Base-by-base conservation (phyloP, 2,797 vertebrate species). In the Mastacembelus armatus region DNA sequence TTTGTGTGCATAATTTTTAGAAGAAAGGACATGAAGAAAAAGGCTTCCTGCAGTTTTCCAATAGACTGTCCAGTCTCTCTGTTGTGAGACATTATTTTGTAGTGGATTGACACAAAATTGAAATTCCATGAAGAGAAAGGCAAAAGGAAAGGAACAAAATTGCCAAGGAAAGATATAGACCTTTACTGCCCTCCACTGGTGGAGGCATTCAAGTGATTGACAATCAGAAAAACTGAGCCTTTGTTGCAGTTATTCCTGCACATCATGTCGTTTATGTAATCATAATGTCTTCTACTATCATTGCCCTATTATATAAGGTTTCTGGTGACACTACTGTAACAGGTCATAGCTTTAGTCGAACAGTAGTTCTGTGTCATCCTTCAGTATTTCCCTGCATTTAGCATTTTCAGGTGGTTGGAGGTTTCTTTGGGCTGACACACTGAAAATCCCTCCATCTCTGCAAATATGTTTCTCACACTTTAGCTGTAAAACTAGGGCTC, bases 101-200 rank as follows among this genome's bases (percentile, higher is more conserved):
- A 78, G 48, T 56, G 58, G 72, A 72, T 70, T 12, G 48, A 75
- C 35, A 66, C 21, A 74, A 83, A 81, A 84, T 43, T 71, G 39
- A 83, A 83, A 75, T 45, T 81, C 75, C 85, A 83, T 36, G 66
- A 86, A 64, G 27, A 27, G 45, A 85, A 70, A 83, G 51, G 60
- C 55, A 47, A 27, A 44, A 35, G 43, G 24, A 33, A 61, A 72
- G 78, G 36, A 79, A 75, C 22, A 40, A 72, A 64, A 56, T 33
- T 57, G 16, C 55, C 33, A 43, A 38, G 60, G 24, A 68, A 54
- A 15, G 61, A 59, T 57, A 19, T 52, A 84, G 87, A 86, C n/a
- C 87, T 81, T 75, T 85, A 91, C 80, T 91, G 90, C 83, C 90
- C 85, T 87, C 90, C 18, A 65, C 69, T 89, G 89, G 81, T 71